Base-by-base conservation (phyloP, 53 echinoderm and acorn worm species). In the Echinarachnius parma region DNA sequence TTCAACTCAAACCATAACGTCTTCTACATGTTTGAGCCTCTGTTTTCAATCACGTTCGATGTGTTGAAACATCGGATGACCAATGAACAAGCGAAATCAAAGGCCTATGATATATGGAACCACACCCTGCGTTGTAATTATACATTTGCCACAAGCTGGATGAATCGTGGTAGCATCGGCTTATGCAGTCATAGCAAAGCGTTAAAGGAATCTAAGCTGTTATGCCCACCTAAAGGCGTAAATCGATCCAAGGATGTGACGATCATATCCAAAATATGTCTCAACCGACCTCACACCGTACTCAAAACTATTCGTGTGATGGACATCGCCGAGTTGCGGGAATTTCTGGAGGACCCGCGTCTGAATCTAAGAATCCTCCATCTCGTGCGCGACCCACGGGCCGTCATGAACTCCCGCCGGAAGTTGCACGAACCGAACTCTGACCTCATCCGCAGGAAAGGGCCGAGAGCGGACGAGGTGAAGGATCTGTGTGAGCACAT, bases 321-420 rank as follows among this genome's bases (percentile, higher is more conserved):
- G 26, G 82, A 88, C 39, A 61, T 92, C 23, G 34, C 53, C 9
- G 26, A 77, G 4, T 35, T 92, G 24, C 71, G 66, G 60, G 37
- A 25, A 1, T 75, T 84, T 26, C 22, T 92, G 2, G 48, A 48
- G 33, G 67, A 65, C 45, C 35, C 53, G 2, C 32, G 57, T 8
- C 27, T 81, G n/a, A 83, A 92, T 28, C 31, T 77, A 0, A 87
- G 84, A 53, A 81, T 88, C 26, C 48, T 92, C 18, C 87, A 92
- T 37, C 84, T 92, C 5, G 78, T 92, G 14, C 80, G 92, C 4
- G 92, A 92, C 44, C 92, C 92, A 46, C 80, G 92, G 20, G 92
- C 70, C 0, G 67, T 79, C 7, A 87, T 92, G 78, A 77, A 84
- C 66, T 92, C 92, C 16, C 70, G 92, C 31, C 45, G 19, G n/a